These are phyloP conservation scores for Anas flavirostris DNA, from an alignment of 2,797 vertebrate genomes.

Conservation along the genomic window DNA sequence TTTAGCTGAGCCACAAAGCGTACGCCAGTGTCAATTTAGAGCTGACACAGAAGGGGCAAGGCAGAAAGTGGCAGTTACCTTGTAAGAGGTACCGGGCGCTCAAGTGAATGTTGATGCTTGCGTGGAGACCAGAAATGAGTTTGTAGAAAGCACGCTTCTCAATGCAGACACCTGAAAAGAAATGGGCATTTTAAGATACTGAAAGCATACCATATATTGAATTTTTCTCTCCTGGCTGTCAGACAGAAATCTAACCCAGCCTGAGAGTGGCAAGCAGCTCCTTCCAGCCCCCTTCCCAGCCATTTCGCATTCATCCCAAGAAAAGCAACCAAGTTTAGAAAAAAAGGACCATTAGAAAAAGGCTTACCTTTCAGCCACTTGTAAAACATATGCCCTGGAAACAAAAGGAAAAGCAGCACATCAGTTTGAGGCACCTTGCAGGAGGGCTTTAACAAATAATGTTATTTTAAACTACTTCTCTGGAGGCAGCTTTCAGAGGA, in stretches of 20 bases:
- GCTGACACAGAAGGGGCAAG: neutral
- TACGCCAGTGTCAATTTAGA: no score
- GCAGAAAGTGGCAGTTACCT: constrained; percentile 76
- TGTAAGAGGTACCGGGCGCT: constrained; percentile 90
- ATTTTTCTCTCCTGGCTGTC: neutral
- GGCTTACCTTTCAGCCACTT: constrained; percentile 91
- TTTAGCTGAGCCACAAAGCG: neutral
- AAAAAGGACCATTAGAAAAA: neutral
- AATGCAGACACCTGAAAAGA: constrained; percentile 86
- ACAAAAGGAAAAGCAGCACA: constrained; percentile 10
- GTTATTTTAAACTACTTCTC: neutral
- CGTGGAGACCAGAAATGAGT: constrained; percentile 91
- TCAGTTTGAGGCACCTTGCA: neutral
- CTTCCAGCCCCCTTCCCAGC: neutral
- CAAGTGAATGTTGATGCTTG: constrained; percentile 94
- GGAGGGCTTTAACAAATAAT: neutral
- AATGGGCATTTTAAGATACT: neutral
- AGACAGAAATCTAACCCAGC: neutral
- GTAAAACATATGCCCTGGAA: constrained; percentile 87
- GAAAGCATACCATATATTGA: neutral
- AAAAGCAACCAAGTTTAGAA: neutral
- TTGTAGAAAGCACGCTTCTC: constrained; percentile 95
- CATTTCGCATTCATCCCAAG: neutral
- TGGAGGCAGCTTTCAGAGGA: neutral
- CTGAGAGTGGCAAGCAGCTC: neutral